These are phyloP conservation scores for Grammomys surdaster DNA, from an alignment of 2,113 vertebrate species.

Conservation along the genomic window DNA sequence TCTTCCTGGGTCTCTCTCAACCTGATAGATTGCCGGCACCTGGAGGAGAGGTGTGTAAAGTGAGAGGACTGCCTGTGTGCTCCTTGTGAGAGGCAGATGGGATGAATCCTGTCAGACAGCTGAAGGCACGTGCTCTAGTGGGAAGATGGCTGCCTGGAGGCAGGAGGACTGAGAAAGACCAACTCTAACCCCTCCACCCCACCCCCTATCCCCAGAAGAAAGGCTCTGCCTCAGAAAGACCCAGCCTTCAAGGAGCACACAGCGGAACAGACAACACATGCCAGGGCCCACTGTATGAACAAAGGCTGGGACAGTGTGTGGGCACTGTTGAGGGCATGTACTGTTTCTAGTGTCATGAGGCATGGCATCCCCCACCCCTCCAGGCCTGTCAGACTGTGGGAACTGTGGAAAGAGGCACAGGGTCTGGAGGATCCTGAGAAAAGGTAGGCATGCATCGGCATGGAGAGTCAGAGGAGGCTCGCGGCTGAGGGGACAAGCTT, in stretches of 20 bases:
- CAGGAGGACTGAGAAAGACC: neutral
- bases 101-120: neutral
- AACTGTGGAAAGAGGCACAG: neutral
- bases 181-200: neutral
- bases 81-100: neutral
- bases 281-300: neutral
- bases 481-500: neutral
- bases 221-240: neutral
- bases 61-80: neutral
- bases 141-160: neutral
- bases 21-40: neutral
- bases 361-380: fast-evolving
- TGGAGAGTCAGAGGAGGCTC: neutral
- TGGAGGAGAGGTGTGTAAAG: neutral
- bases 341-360: neutral
- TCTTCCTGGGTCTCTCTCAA: neutral
- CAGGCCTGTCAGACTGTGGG: neutral
- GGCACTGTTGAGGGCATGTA: neutral
- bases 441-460: neutral
- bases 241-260: neutral
- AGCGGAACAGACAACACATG: neutral
- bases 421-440: too few relatives aligned
- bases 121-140: neutral
- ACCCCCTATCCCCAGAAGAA: neutral
- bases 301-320: neutral